Evolutionary conservation across 2,888 invertebrate genomes (phyloP).

Genomic region (Venusia cambrica): DNA sequence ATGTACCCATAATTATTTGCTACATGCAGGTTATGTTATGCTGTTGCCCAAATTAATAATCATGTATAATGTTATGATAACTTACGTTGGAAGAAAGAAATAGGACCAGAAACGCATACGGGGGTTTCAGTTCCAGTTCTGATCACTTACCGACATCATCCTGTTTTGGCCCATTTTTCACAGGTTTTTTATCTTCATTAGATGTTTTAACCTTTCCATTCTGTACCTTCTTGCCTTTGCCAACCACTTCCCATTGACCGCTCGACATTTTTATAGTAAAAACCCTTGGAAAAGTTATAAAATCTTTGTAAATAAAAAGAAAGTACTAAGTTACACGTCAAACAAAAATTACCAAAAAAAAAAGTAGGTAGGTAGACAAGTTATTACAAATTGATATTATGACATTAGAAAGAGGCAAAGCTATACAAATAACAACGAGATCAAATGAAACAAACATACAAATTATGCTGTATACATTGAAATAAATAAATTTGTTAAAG

Average conservation of each 20-base stretch:
- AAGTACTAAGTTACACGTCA: conserved; percentile 74
- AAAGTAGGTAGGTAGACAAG: conserved; percentile 8
- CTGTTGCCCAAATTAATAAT: too few species aligned
- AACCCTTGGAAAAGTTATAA: conserved; percentile 36
- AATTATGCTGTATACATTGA: conserved; percentile 1
- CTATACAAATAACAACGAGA: not conserved
- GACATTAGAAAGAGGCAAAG: conserved; percentile 3
- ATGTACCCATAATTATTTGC: too few species aligned
- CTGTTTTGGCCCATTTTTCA: conserved; percentile 84
- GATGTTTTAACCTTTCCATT: conserved; percentile 73
- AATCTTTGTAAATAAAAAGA: conserved; percentile 65
- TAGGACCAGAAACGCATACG: too few species aligned
- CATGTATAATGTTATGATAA: too few species aligned
- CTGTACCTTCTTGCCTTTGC: conserved; percentile 83
- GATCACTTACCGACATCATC: conserved; percentile 88
- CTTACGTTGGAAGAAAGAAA: too few species aligned
- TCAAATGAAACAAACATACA: conserved; percentile 28
- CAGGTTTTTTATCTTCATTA: conserved; percentile 83
- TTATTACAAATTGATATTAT: not conserved
- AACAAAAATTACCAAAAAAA: conserved; percentile 50
- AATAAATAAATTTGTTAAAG: conserved; percentile 25
- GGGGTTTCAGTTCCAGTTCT: too few species aligned
- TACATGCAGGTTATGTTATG: too few species aligned
- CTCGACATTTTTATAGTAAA: conserved; percentile 59
- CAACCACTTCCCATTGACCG: conserved; percentile 87